Evolutionary conservation across 2,888 invertebrate genomes (phyloP).

Genomic region (Phyllotreta striolata): DNA sequence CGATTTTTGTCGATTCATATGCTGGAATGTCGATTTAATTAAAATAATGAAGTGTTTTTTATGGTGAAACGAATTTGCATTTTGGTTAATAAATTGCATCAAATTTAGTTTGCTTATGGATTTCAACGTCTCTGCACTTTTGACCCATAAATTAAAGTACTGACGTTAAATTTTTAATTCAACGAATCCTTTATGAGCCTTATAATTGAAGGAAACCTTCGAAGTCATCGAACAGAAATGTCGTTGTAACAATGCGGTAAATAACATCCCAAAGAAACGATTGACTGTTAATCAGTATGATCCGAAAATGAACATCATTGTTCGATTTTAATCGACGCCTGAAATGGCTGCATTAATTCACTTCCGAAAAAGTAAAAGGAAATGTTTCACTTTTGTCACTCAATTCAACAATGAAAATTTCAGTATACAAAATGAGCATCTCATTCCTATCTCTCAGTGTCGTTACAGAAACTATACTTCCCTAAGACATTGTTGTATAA

Average conservation of each 20-base stretch:
- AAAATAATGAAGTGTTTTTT: constrained; percentile 1
- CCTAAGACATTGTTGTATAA: no score
- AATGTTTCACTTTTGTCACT: constrained; percentile 12
- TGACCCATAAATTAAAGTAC: no score
- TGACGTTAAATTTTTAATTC: no score
- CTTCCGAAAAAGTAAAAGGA: constrained; percentile 20
- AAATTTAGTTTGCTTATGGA: background rate
- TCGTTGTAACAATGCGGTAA: background rate
- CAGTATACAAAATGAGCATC: background rate
- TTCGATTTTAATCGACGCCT: constrained; percentile 10
- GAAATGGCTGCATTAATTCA: constrained; percentile 14
- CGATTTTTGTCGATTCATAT: background rate
- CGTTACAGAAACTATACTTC: background rate
- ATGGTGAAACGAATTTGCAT: background rate
- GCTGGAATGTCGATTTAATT: constrained; percentile 12
- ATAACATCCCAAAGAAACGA: constrained; percentile 1
- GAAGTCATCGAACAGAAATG: constrained; percentile 4
- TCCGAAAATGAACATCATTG: constrained; percentile 15
- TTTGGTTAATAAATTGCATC: constrained; percentile 4
- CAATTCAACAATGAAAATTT: constrained; percentile 5
- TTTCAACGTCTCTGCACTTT: background rate
- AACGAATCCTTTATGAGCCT: no score
- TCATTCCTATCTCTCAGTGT: constrained; percentile 1
- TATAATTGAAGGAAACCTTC: no score
- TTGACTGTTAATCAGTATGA: background rate